Conservation (phyloP, 2,888 invertebrate genomes). For the Teleogryllus oceanicus region DNA sequence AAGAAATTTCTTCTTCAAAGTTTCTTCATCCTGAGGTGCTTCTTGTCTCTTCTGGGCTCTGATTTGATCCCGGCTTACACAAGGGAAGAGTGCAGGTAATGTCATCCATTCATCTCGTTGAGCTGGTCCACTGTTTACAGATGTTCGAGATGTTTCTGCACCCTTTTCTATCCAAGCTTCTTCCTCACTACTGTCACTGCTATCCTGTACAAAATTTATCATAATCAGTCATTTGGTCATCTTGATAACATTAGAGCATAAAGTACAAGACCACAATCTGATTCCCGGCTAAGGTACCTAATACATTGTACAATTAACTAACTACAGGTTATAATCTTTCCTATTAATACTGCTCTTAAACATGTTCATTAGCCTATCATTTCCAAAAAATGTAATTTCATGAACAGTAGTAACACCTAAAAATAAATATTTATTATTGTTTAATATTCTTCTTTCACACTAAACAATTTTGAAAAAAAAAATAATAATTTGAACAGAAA, state of each 20-base stretch:
- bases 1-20: slow-evolving; percentile 52
- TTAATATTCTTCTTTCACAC: too few relatives aligned
- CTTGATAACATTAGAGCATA: too few relatives aligned
- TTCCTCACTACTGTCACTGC: slow-evolving; percentile 41
- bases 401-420: too few relatives aligned
- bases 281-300: too few relatives aligned
- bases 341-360: neutral
- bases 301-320: too few relatives aligned
- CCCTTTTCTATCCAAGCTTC: slow-evolving; percentile 63
- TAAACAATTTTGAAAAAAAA: too few relatives aligned
- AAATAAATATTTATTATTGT: too few relatives aligned
- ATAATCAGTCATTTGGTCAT: too few relatives aligned
- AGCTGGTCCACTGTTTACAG: slow-evolving; percentile 28
- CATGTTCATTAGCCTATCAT: neutral
- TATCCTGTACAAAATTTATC: slow-evolving; percentile 26
- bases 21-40: slow-evolving; percentile 38
- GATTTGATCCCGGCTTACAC: slow-evolving; percentile 42
- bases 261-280: too few relatives aligned
- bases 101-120: slow-evolving; percentile 80
- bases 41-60: neutral
- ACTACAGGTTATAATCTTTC: too few relatives aligned
- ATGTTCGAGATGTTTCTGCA: slow-evolving; percentile 29
- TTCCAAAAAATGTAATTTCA: slow-evolving; percentile 3
- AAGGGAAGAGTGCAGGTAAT: slow-evolving; percentile 55
- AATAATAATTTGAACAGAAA: too few relatives aligned